These are phyloP conservation scores for Hemichromis elongatus DNA, from an alignment of 2,113 vertebrate genomes.

Conservation along the genomic window DNA sequence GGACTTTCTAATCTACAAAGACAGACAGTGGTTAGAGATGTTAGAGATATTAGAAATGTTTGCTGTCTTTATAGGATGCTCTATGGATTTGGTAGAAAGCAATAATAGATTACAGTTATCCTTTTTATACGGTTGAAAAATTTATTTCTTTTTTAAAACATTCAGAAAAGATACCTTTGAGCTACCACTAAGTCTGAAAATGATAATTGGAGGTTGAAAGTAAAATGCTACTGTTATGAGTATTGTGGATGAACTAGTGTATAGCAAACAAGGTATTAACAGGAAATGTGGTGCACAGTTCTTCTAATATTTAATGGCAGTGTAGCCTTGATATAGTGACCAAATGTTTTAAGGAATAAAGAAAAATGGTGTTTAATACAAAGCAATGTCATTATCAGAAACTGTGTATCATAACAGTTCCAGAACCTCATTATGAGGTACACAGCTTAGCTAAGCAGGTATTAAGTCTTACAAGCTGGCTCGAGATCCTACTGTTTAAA, in stretches of 20 bases:
- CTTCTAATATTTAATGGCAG: not conserved
- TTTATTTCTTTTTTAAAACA: not conserved
- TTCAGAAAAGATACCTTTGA: not conserved
- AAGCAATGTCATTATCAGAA: not conserved
- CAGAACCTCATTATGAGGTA: not conserved
- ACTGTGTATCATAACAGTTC: not conserved
- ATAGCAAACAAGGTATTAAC: not conserved
- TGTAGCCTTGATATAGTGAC: not conserved
- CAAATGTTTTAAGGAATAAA: not conserved
- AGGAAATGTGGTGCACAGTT: too few relatives aligned
- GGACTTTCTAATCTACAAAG: constrained; percentile 75
- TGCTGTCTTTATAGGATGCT: not conserved
- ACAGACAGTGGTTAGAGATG: not conserved
- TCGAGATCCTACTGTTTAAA: not conserved
- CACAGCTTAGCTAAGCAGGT: not conserved
- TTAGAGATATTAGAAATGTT: not conserved
- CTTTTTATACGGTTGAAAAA: not conserved
- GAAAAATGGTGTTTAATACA: not conserved
- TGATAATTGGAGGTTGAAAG: not conserved
- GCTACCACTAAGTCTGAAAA: not conserved
- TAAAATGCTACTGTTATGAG: not conserved
- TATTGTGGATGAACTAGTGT: not conserved
- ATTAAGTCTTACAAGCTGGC: not conserved
- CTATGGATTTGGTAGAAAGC: not conserved
- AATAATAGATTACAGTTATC: not conserved